phyloP scores from a whole-genome alignment of 2,113 vertebrate species.

The Desmodus rotundus region DNA sequence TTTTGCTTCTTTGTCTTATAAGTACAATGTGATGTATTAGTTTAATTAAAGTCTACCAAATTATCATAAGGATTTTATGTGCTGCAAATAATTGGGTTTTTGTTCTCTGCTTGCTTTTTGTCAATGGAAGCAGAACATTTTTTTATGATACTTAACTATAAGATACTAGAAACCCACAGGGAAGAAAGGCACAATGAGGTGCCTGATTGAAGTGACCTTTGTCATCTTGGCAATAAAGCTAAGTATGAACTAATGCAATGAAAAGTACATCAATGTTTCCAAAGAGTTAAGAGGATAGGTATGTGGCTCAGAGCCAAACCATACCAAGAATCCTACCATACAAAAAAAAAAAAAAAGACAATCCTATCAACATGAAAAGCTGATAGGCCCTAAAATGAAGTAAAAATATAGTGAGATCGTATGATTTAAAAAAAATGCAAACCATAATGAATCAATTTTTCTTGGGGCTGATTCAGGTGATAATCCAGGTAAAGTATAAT shows the following conservation, averaged over 20 bases:
- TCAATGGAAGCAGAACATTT: slow-evolving; percentile 74
- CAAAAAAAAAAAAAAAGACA: not conserved
- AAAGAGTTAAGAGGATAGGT: slow-evolving; percentile 2
- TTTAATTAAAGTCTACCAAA: slow-evolving; percentile 89
- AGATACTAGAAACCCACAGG: slow-evolving; percentile 42
- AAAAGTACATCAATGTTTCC: slow-evolving; percentile 61
- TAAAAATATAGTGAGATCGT: not conserved
- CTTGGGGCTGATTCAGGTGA: not conserved
- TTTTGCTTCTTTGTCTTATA: slow-evolving; percentile 73
- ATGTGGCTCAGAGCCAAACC: slow-evolving; percentile 17
- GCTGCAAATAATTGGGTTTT: slow-evolving; percentile 84
- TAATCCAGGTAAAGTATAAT: not conserved
- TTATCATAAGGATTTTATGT: slow-evolving; percentile 87
- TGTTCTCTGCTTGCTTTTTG: slow-evolving; percentile 75
- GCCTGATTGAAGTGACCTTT: slow-evolving; percentile 71
- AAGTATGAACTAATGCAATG: slow-evolving; percentile 59
- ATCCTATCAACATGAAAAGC: slow-evolving; percentile 24
- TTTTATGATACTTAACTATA: slow-evolving; percentile 62
- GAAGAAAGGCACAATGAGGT: slow-evolving; percentile 5
- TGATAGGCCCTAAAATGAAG: not conserved
- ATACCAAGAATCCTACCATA: slow-evolving; percentile 20
- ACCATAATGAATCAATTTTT: not conserved
- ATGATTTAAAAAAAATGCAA: not conserved
- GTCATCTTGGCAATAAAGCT: slow-evolving; percentile 63
- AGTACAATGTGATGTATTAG: slow-evolving; percentile 82